Conservation (phyloP, 2,113 vertebrate genomes). For the Panthera tigris region DNA sequence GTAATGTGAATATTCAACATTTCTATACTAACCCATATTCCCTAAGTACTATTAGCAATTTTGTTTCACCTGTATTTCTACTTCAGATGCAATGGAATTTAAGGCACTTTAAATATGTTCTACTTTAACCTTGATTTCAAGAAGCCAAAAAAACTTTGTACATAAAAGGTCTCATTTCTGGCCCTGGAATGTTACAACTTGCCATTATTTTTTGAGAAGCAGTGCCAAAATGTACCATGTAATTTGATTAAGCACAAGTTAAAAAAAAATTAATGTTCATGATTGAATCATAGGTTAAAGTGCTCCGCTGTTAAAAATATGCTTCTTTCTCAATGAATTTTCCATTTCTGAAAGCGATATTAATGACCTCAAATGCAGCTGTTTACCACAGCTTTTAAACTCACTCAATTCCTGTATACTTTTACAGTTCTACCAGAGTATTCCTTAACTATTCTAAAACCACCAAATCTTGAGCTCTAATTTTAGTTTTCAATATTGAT, state of each 20-base stretch:
- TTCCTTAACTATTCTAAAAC: neutral
- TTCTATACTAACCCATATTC: slow-evolving; percentile 43
- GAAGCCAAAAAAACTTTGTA: slow-evolving; percentile 61
- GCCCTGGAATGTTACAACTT: slow-evolving; percentile 38
- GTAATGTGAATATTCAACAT: slow-evolving; percentile 30
- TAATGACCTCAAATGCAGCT: neutral
- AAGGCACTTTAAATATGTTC: slow-evolving; percentile 42
- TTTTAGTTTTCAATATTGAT: neutral
- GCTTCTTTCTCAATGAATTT: slow-evolving; percentile 18
- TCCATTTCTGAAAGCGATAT: slow-evolving; percentile 15
- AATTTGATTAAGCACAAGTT: slow-evolving; percentile 14
- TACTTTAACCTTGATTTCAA: slow-evolving; percentile 12
- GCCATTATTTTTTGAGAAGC: slow-evolving; percentile 28
- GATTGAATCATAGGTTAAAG: slow-evolving; percentile 40
- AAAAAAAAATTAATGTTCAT: slow-evolving; percentile 33
- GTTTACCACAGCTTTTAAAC: slow-evolving; percentile 33
- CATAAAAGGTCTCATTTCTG: slow-evolving; percentile 7
- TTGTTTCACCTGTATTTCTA: slow-evolving; percentile 35
- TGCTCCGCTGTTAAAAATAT: neutral
- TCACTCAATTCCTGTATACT: neutral
- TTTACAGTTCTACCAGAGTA: neutral
- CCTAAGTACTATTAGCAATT: slow-evolving; percentile 32
- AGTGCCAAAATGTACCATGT: slow-evolving; percentile 12
- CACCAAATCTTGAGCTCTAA: neutral
- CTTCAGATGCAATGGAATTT: slow-evolving; percentile 62